phyloP scores from a whole-genome alignment of 2,888 invertebrate genomes.

The Oscheius sp. region DNA sequence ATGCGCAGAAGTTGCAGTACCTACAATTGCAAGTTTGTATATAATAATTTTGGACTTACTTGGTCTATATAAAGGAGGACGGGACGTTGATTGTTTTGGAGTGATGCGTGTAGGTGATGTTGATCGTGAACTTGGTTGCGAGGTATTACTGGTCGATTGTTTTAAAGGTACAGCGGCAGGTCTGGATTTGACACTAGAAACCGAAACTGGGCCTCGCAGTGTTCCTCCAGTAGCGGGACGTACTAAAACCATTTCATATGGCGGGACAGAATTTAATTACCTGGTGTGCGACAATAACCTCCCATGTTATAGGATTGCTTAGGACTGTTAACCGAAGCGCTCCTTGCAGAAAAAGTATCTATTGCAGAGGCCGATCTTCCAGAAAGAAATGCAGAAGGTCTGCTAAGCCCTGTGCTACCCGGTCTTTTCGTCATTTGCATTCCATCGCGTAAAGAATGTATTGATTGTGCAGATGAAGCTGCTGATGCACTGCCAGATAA shows the following conservation, averaged over 20 bases:
- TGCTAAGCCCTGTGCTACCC: constrained; percentile 8
- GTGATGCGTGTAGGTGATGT: constrained; percentile 14
- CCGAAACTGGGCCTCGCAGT: background rate
- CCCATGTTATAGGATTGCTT: background rate
- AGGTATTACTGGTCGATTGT: background rate
- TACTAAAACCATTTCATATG: background rate
- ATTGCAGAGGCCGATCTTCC: constrained; percentile 39
- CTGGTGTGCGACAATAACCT: background rate
- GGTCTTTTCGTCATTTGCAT: constrained; percentile 35
- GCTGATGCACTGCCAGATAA: constrained; percentile 79
- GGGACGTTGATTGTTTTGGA: background rate
- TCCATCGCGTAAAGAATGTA: constrained; percentile 47
- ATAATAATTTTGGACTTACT: background rate
- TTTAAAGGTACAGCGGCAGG: background rate
- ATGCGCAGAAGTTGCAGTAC: background rate
- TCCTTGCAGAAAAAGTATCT: constrained; percentile 23
- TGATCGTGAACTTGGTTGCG: constrained; percentile 17
- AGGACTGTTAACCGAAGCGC: constrained; percentile 1
- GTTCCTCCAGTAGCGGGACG: background rate
- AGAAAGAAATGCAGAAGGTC: constrained; percentile 38
- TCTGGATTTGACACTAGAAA: background rate
- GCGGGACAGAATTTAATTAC: background rate
- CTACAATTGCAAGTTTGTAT: too few species aligned
- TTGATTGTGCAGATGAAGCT: constrained; percentile 73
- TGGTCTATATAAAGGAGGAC: background rate